A percentile compares a stretch with the other conserved stretches of the same genome.
Evolutionary conservation across 2,888 invertebrate species (phyloP).

Genomic region (Lithophane leautieri): DNA sequence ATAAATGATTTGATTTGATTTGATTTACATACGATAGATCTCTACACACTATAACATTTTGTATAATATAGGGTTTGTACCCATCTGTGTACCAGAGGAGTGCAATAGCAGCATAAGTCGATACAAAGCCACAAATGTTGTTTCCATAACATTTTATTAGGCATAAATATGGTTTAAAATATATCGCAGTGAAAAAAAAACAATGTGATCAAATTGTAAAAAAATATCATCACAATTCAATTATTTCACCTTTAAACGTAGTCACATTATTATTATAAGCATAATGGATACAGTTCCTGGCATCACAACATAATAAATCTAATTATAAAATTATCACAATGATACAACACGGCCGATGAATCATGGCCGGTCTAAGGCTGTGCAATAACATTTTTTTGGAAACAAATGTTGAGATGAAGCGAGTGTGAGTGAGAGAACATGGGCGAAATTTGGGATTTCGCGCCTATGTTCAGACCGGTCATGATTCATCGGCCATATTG

Average conservation of each 20-base stretch:
- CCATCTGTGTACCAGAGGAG: neutral
- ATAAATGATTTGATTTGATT: too few species aligned
- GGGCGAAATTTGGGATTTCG: neutral
- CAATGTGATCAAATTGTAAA: neutral
- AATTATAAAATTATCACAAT: constrained; percentile 3
- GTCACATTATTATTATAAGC: neutral
- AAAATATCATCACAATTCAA: neutral
- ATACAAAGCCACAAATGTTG: neutral
- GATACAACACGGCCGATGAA: neutral
- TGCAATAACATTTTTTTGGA: neutral
- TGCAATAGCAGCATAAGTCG: constrained; percentile 1
- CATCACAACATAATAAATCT: constrained; percentile 17
- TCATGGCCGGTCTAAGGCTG: neutral
- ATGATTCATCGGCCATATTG: neutral
- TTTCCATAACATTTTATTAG: neutral
- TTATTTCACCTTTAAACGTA: constrained; percentile 7
- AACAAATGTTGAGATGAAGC: neutral
- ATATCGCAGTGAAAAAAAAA: neutral
- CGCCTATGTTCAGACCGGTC: neutral
- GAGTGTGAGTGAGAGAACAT: neutral
- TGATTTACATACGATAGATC: constrained; percentile 26
- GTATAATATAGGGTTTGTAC: constrained; percentile 19
- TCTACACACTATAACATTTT: constrained; percentile 16
- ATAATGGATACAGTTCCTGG: constrained; percentile 51
- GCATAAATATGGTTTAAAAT: neutral